Evolutionary conservation across 2,113 vertebrate genomes (phyloP), one percentile per base, ranked within the genome.

Genomic region (Micronisus gabar): DNA sequence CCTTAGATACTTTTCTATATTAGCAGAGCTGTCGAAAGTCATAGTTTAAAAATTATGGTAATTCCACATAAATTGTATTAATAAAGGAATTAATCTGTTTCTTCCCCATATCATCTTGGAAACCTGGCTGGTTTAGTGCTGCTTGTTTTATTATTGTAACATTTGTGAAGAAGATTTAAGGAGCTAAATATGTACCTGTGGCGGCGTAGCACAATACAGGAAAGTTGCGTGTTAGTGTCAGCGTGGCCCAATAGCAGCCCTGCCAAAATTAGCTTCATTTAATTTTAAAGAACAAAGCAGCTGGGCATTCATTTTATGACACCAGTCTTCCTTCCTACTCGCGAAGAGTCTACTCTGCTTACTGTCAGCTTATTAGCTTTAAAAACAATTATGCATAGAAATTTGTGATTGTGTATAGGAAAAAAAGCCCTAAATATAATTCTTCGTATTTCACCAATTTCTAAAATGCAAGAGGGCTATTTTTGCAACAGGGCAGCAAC

Each of bases 251-350:
- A 55, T 21, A 81, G 67, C 43, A 82, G 75, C 41, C 43, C 65
- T 93, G 83, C 59, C 67, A 63, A 93, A 80, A 66, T 52, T 45
- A 58, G 14, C 36, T 81, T 36, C 30, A 88, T 93, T 93, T 88
- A 38, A 82, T 72, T 96, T 96, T 93, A 94, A 94, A 56, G 82
- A 86, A 25, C 29, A 87, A 88, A 81, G n/a, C 52, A 83, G 78
- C 53, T 68, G 78, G 40, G 3, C 23, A 74, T 87, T 68, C 61
- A 26, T 74, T 97, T 86, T 65, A 56, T 45, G 29, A 56, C 26
- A 62, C 15, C 40, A 63, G 38, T 13, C 19, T 86, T 81, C 43
- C 41, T 76, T 86, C 36, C 34, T 43, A 7, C 80, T 87, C 87
- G 36, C 13, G 32, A 86, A 85, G 47, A 76, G 3, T n/a, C 30